Evolutionary conservation across 2,113 vertebrate genomes (phyloP), one percentile per base, ranked within the genome.

Genomic region (Thermophis baileyi): DNA sequence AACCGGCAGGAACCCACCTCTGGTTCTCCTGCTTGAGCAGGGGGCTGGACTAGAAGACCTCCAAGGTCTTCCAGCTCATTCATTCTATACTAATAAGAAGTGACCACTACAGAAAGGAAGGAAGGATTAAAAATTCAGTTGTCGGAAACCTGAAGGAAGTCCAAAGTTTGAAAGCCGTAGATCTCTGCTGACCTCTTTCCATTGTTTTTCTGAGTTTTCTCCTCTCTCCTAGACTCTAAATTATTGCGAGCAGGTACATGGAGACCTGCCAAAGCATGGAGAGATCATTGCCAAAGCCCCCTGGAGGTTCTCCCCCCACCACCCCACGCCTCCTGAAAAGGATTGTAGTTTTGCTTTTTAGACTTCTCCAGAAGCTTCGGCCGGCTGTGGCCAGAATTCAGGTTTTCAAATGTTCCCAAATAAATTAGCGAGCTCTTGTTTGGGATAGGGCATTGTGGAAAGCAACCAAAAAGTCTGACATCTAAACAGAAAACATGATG

Each of bases 211-310:
- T 57, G 44, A 5, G 25, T 14, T 49, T n/a, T 81, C 12, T 63
- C 35, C 49, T 40, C 40, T 85, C 63, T 89, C 44, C 92, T 89
- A 22, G 88, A 50, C 88, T 60, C 40, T 93, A 93, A 93, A 90
- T 93, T 86, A 93, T 60, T 63, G 74, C 30, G 51, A 90, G 53
- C 92, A 93, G 92, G 92, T 93, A 93, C 92, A 93, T 90, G 92
- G 92, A 93, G 92, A 90, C 53, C 92, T 86, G 92, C 92, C 92
- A 93, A 27, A 60, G 88, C n/a, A 50, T 40, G n/a, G 92, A 49
- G 2, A 30, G 6, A 20, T 51, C n/a, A 7, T 46, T 90, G 88
- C 88, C 92, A 93, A 47, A 24, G 86, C 60, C 40, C 22, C 92
- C 81, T 93, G 92, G 53, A 90, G 86, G 54, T 85, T 49, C 20